Percentiles rank a stretch among this genome's conserved stretches.
These are phyloP conservation scores for Drosophila watanabei DNA, from an alignment of 1,140 invertebrate genomes.

Conservation along the genomic window DNA sequence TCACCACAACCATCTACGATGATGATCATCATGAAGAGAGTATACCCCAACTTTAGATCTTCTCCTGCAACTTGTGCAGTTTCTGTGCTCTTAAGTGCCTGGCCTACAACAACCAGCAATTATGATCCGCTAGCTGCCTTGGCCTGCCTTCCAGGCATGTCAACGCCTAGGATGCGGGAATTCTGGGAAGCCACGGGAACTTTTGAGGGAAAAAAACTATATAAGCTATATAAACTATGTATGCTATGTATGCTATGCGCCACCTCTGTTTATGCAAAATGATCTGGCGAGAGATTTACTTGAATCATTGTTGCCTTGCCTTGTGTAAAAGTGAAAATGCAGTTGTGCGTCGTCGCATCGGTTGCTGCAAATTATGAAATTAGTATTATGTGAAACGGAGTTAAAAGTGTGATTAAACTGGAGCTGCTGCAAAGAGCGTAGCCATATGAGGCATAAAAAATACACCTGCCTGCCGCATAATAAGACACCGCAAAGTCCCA, in stretches of 20 bases:
- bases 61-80: conserved; percentile 7
- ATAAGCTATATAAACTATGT: not conserved
- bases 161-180: conserved; percentile 45
- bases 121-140: conserved; percentile 66
- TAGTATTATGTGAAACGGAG: conserved; percentile 81
- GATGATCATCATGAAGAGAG: conserved; percentile 11
- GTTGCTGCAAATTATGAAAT: conserved; percentile 75
- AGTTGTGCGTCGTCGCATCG: conserved; percentile 48
- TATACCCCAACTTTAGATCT: not conserved
- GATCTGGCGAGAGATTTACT: conserved; percentile 52
- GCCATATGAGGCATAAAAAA: conserved; percentile 17
- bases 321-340: conserved; percentile 70
- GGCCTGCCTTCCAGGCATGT: conserved; percentile 30
- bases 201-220: not conserved
- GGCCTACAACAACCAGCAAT: conserved; percentile 49
- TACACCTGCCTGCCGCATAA: conserved; percentile 57
- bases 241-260: not conserved
- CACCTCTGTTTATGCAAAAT: conserved; percentile 44
- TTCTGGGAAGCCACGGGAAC: conserved; percentile 26
- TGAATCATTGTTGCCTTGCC: conserved; percentile 22
- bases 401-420: conserved; percentile 80
- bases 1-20: conserved; percentile 22
- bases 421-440: conserved; percentile 26
- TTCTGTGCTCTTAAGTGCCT: conserved; percentile 3
- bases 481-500: conserved; percentile 34